Conservation (phyloP, 2,113 vertebrate species). For the Noturus placidus region DNA sequence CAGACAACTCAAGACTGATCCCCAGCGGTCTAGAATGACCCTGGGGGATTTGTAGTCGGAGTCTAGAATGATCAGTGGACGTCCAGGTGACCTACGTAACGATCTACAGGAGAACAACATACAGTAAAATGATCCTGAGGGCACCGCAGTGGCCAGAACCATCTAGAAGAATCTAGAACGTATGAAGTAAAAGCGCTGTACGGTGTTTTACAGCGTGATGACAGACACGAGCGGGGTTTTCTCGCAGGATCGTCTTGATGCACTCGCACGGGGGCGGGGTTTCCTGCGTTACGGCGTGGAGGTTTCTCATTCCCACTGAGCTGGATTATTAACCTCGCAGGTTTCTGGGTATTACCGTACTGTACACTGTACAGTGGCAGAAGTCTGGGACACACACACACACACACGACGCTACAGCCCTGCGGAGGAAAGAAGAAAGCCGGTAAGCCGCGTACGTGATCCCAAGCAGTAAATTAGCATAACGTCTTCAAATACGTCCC, state of each 20-base stretch:
- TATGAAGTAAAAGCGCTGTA: background rate
- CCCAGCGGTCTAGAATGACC: background rate
- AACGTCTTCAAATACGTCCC: background rate
- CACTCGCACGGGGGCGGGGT: background rate
- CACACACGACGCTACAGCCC: background rate
- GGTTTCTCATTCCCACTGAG: background rate
- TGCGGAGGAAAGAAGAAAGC: background rate
- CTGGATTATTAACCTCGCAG: constrained; percentile 3
- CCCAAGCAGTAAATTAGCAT: background rate
- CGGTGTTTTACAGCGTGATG: background rate
- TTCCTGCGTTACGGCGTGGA: background rate
- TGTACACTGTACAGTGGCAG: background rate
- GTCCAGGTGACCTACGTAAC: background rate
- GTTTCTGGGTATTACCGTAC: background rate
- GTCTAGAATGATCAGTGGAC: background rate
- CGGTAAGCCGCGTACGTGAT: background rate
- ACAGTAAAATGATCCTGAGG: background rate
- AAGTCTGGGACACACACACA: background rate
- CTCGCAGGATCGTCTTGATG: background rate
- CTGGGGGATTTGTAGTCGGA: too few species aligned
- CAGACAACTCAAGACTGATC: background rate
- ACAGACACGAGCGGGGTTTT: background rate
- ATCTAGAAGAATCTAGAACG: background rate
- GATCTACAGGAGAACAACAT: too few species aligned
- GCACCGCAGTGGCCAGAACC: background rate